Base-by-base conservation (phyloP, 2,888 invertebrate species). In the Macrophya alboannulata region DNA sequence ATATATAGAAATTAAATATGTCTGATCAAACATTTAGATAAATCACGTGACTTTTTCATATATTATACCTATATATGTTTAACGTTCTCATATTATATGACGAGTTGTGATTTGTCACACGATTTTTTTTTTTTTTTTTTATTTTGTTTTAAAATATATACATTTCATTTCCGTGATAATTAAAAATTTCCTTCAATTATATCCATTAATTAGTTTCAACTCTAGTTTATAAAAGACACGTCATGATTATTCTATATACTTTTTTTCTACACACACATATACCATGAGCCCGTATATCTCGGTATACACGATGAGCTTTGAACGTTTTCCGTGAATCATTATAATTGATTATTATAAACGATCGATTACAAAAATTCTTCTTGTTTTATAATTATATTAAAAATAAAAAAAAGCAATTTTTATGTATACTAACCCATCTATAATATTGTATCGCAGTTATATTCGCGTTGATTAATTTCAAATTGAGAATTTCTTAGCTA, bases 301-400 rank as follows among this genome's bases (percentile, higher is more conserved):
- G 4, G 5, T 51, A 51, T 17, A 51, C n/a, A 6, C 51, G 51
- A 51, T 51, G 17, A 55, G 55, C 55, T n/a, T 55, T 5, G 2
- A 55, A 55, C n/a, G 6, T 5, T 55, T 55, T 8, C 8, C 2
- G n/a, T 55, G 55, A 55, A 55, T n/a, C 55, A 55, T 55, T 8
- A n/a, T 55, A 55, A 55, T 55, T n/a, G n/a, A 55, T 31, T 31
- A 55, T 55, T 55, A 55, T 55, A 55, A 55, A 55, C n/a, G n/a
- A 2, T n/a, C 8, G n/a, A 55, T 55, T 55, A 55, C 31, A 31
- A 10, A 55, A 55, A n/a, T 55, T 55, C 8, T n/a, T 55, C 55
- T 8, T 55, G 8, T 55, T 55, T n/a, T 31, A 31, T 31, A 31
- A 31, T 31, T 2, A 31, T 31, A 31, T 3, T 31, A 3, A 31